Conservation (phyloP, 2,888 invertebrate species). For the Selenia dentaria region DNA sequence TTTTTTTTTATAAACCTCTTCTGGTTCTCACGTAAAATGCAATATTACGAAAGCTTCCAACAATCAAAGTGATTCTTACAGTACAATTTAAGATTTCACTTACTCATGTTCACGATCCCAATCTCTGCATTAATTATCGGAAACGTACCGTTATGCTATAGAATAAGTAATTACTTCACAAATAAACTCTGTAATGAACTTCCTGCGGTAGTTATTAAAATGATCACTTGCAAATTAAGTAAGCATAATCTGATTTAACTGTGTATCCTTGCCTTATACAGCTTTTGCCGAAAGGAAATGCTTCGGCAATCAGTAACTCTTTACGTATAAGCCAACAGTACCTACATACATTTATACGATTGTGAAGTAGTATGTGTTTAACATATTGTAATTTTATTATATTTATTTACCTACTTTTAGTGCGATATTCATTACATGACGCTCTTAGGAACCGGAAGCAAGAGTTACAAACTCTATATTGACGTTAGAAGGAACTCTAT, state of each 20-base stretch:
- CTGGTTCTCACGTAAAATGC: neutral
- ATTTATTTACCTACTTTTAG: no score
- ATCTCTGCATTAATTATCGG: slow-evolving; percentile 15
- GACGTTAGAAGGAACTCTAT: no score
- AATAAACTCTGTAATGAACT: slow-evolving; percentile 17
- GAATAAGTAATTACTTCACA: no score
- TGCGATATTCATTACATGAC: no score
- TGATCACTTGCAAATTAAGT: slow-evolving; percentile 15
- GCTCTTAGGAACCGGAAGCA: no score
- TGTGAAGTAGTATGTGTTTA: no score
- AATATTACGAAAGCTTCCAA: neutral
- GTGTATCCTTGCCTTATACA: slow-evolving; percentile 17
- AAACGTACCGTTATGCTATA: slow-evolving; percentile 20
- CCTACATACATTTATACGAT: no score
- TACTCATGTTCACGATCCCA: neutral
- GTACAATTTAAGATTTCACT: neutral
- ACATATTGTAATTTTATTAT: no score
- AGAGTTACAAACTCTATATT: no score
- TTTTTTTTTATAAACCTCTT: no score
- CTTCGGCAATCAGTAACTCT: no score
- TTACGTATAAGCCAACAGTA: no score
- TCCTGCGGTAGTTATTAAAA: slow-evolving; percentile 24
- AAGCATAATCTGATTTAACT: slow-evolving; percentile 24
- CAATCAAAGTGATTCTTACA: neutral
- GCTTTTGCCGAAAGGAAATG: slow-evolving; percentile 26